phyloP scores from a whole-genome alignment of 92 coral and sea anemone species.

The Paramuricea clavata region DNA sequence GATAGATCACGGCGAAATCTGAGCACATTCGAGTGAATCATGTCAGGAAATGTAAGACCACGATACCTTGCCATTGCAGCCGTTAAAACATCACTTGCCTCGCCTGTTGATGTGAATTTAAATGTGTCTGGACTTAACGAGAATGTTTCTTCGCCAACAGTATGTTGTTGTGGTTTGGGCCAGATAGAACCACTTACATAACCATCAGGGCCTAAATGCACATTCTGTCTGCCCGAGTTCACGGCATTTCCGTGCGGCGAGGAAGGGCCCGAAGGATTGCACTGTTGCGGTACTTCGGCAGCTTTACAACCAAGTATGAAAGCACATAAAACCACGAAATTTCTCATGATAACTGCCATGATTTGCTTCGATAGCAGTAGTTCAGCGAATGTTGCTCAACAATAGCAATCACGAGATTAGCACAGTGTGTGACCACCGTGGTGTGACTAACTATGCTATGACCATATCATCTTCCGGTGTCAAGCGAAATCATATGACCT shows the following conservation, averaged over 20 bases:
- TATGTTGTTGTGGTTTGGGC: conserved; percentile 89
- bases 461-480: not conserved
- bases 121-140: conserved; percentile 68
- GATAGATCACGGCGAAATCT: conserved; percentile 37
- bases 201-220: conserved; percentile 59
- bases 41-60: conserved; percentile 82
- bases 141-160: conserved; percentile 58
- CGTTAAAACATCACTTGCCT: conserved; percentile 77
- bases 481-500: too few relatives aligned
- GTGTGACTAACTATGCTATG: too few relatives aligned
- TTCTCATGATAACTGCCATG: not conserved
- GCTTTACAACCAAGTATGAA: not conserved
- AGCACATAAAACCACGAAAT: not conserved
- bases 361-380: not conserved
- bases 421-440: too few relatives aligned
- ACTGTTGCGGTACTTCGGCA: not conserved
- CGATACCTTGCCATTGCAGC: conserved; percentile 76
- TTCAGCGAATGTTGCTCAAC: not conserved
- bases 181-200: conserved; percentile 82
- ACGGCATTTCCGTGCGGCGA: not conserved
- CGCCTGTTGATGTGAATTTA: conserved; percentile 62
- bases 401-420: not conserved
- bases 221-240: not conserved
- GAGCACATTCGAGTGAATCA: conserved; percentile 8
- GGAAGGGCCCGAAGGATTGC: not conserved